Conservation (phyloP, 2,113 vertebrate species). For the Labeo rohita region DNA sequence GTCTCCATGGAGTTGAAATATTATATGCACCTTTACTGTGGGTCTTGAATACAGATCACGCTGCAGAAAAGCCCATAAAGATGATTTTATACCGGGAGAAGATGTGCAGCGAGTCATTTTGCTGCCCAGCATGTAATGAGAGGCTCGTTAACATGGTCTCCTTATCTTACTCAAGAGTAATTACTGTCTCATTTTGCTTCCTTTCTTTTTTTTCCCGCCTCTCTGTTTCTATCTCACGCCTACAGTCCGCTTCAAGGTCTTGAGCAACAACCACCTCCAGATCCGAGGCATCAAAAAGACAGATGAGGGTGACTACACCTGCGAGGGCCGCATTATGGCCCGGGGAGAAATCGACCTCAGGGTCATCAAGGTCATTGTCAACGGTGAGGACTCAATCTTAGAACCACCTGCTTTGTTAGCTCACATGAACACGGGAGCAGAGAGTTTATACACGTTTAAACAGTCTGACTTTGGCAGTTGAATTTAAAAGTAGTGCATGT, state of each 20-base stretch:
- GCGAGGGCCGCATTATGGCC: conserved; percentile 92
- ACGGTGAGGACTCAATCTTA: conserved; percentile 81
- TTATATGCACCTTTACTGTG: conserved; percentile 28
- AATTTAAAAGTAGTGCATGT: not conserved
- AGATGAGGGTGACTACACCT: conserved; percentile 92
- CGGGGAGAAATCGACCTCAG: conserved; percentile 95
- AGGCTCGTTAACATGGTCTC: conserved; percentile 34
- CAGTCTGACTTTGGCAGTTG: not conserved
- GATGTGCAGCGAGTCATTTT: conserved; percentile 24
- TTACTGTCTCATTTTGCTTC: conserved; percentile 37
- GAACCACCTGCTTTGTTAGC: not conserved
- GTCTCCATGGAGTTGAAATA: not conserved
- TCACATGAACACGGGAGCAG: not conserved
- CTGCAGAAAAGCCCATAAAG: not conserved
- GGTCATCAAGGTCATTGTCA: conserved; percentile 91
- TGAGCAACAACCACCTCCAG: conserved; percentile 92
- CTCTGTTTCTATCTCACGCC: conserved; percentile 13
- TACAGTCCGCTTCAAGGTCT: conserved; percentile 86
- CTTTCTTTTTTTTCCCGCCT: not conserved
- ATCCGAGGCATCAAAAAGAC: conserved; percentile 94
- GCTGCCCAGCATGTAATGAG: conserved; percentile 49
- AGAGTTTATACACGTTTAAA: not conserved
- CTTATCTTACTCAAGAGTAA: conserved; percentile 45
- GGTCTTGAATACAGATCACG: conserved; percentile 23
- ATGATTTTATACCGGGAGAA: not conserved